Conservation (phyloP, 2,113 vertebrate species). For the Picathartes gymnocephalus region DNA sequence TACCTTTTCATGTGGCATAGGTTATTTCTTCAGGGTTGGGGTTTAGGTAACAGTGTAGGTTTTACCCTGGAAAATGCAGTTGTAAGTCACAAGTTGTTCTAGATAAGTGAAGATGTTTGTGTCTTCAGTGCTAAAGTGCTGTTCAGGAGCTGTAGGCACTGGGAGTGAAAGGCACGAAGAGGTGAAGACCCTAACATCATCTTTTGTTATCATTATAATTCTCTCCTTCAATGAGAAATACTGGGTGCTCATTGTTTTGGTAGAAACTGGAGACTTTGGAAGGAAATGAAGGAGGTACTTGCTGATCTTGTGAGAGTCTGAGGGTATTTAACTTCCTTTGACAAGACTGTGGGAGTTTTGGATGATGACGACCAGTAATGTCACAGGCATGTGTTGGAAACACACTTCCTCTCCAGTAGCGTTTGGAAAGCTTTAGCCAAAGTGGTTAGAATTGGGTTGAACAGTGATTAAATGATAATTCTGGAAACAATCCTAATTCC, state of each 20-base stretch:
- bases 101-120: background rate
- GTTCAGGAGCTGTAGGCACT: background rate
- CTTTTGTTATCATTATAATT: background rate
- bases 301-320: background rate
- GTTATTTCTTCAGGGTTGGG: background rate
- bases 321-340: background rate
- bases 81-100: background rate
- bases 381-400: background rate
- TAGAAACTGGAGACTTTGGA: background rate
- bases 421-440: background rate
- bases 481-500: background rate
- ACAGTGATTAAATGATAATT: background rate
- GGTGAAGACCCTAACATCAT: background rate
- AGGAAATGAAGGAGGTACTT: background rate
- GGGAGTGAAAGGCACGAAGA: background rate
- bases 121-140: background rate
- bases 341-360: background rate
- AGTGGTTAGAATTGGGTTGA: background rate
- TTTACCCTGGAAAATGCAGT: background rate
- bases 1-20: background rate
- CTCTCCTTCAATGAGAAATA: background rate
- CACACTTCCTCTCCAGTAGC: background rate
- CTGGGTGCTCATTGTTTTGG: background rate
- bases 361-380: background rate
- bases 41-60: background rate